Conservation (phyloP, 2,113 vertebrate genomes). For the Hemiprocne comata region DNA sequence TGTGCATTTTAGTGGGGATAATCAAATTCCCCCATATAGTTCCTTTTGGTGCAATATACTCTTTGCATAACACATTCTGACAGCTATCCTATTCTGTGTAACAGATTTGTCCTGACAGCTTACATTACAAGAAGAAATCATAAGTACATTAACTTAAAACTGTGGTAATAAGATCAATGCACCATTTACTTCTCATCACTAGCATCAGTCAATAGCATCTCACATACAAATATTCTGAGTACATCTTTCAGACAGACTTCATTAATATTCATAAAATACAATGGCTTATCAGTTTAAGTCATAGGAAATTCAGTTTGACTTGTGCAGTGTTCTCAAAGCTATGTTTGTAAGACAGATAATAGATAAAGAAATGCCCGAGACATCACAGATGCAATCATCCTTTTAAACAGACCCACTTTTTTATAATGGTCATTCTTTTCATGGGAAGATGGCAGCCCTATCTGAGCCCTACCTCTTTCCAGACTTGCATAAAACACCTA, state of each 20-base stretch:
- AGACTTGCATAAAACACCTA: not conserved
- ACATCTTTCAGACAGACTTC: not conserved
- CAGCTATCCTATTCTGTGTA: not conserved
- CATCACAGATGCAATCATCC: not conserved
- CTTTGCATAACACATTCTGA: not conserved
- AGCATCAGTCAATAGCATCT: not conserved
- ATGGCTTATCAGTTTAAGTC: not conserved
- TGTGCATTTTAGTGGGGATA: not conserved
- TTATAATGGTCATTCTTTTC: not conserved
- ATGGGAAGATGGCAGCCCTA: not conserved
- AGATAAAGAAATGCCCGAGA: not conserved
- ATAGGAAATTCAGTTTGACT: not conserved
- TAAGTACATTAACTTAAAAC: conserved; percentile 6
- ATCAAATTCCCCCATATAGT: not conserved
- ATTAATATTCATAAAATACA: conserved; percentile 19
- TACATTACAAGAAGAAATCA: not conserved
- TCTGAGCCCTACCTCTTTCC: not conserved
- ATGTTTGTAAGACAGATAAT: not conserved
- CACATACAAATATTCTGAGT: not conserved
- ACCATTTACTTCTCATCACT: not conserved
- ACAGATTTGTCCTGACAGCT: not conserved
- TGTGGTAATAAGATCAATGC: not conserved
- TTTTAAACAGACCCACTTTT: not conserved
- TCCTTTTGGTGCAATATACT: not conserved
- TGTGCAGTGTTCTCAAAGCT: not conserved